phyloP scores from a whole-genome alignment of 2,113 vertebrate species.

The Petrocephalus microphthalmus region DNA sequence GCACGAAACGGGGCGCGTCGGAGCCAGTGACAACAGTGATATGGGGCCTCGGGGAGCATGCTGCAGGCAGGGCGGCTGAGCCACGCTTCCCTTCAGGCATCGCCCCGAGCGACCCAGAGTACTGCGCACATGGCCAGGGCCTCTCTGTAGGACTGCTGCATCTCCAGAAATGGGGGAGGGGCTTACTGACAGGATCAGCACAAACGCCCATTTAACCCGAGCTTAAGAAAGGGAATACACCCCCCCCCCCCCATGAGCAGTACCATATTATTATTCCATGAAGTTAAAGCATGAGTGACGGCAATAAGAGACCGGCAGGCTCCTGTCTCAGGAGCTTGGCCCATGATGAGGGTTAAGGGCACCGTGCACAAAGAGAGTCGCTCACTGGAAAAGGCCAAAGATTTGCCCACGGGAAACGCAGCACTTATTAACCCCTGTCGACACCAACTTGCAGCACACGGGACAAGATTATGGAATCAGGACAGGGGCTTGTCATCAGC shows the following conservation, averaged over 20 bases:
- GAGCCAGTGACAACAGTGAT: conserved; percentile 44
- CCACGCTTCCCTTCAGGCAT: neutral
- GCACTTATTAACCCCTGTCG: conserved; percentile 15
- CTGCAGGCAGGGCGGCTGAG: neutral
- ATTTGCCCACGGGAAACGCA: conserved; percentile 27
- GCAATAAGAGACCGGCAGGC: neutral
- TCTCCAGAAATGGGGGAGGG: neutral
- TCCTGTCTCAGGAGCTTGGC: neutral
- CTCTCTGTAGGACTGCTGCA: neutral
- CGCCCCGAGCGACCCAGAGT: neutral
- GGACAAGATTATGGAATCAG: neutral
- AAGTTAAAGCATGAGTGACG: neutral
- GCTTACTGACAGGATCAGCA: neutral
- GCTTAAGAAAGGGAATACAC: neutral
- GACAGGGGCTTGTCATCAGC: conserved; percentile 8
- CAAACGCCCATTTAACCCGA: neutral
- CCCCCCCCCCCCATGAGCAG: neutral
- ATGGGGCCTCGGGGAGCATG: conserved; percentile 37
- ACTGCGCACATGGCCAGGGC: neutral
- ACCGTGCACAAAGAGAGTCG: neutral
- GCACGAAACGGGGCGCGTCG: conserved; percentile 38
- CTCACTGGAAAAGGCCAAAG: neutral
- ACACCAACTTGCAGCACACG: conserved; percentile 7
- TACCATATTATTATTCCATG: neutral
- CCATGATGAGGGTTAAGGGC: neutral